Evolutionary conservation across 2,113 vertebrate species (phyloP).

Genomic region (Pithys albifrons): DNA sequence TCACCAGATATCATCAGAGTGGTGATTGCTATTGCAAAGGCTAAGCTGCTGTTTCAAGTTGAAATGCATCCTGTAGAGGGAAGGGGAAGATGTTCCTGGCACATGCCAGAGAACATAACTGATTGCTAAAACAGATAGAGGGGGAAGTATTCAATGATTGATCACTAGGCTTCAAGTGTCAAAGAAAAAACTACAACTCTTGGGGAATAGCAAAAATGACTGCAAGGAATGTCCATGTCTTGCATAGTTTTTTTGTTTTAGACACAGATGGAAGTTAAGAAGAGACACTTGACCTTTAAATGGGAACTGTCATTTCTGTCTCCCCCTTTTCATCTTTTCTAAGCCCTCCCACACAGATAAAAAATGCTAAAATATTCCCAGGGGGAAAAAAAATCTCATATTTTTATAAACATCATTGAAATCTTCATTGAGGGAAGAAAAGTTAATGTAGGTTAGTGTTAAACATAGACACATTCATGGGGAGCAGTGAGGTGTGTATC

Average conservation of each 20-base stretch:
- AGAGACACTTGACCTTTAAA: slow-evolving; percentile 28
- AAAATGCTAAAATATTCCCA: background rate
- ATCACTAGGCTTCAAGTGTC: background rate
- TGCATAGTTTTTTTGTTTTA: slow-evolving; percentile 5
- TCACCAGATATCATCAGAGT: background rate
- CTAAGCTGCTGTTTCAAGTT: slow-evolving; percentile 52
- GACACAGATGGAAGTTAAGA: background rate
- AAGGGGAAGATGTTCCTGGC: slow-evolving; percentile 2
- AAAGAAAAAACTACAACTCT: background rate
- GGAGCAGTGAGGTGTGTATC: background rate
- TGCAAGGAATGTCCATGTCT: slow-evolving; percentile 21
- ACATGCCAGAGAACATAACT: background rate
- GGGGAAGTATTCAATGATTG: background rate
- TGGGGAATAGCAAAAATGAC: background rate
- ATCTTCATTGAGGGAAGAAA: background rate
- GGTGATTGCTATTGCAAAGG: slow-evolving; percentile 1
- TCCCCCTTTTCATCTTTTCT: background rate
- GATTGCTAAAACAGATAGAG: slow-evolving; percentile 12
- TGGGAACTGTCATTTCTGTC: background rate
- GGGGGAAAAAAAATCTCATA: background rate
- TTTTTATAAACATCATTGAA: background rate
- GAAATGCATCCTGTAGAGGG: slow-evolving; percentile 52
- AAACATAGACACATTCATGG: background rate
- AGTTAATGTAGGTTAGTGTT: background rate
- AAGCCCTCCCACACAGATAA: background rate